Conservation (phyloP, 2,888 invertebrate genomes). For the Rugalucina vietnamica region DNA sequence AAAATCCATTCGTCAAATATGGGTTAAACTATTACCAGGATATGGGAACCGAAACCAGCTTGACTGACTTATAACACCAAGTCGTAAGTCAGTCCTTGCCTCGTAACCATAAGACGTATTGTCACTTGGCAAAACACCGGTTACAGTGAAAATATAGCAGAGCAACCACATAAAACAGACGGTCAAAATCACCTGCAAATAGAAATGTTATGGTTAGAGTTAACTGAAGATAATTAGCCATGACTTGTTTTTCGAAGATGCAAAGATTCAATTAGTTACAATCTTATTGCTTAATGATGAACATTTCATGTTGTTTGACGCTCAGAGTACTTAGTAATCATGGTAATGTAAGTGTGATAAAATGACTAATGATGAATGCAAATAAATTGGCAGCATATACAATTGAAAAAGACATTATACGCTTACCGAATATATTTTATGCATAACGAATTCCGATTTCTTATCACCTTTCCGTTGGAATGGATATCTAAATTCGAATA, state of each 20-base stretch:
- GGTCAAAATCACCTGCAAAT: conserved; percentile 72
- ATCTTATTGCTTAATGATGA: too few species aligned
- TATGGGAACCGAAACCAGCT: conserved; percentile 85
- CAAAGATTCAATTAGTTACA: too few species aligned
- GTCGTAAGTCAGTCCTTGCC: conserved; percentile 77
- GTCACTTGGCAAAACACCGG: conserved; percentile 83
- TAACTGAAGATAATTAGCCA: too few species aligned
- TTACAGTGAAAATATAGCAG: conserved; percentile 77
- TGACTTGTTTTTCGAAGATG: too few species aligned
- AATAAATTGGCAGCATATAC: too few species aligned
- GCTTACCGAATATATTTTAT: conserved; percentile 67
- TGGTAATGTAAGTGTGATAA: too few species aligned
- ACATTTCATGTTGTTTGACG: too few species aligned
- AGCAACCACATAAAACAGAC: conserved; percentile 78
- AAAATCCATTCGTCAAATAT: too few species aligned
- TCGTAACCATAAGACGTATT: conserved; percentile 76
- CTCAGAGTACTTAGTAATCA: too few species aligned
- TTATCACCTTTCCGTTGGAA: conserved; percentile 43
- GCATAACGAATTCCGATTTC: conserved; percentile 55
- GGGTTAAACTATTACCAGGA: conserved; percentile 84
- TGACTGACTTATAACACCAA: conserved; percentile 66
- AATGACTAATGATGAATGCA: too few species aligned
- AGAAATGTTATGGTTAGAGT: too few species aligned
- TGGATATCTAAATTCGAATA: conserved; percentile 49
- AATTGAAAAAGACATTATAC: too few species aligned